Evolutionary conservation across 2,113 vertebrate genomes (phyloP).

Genomic region (Chloropsis cyanopogon): DNA sequence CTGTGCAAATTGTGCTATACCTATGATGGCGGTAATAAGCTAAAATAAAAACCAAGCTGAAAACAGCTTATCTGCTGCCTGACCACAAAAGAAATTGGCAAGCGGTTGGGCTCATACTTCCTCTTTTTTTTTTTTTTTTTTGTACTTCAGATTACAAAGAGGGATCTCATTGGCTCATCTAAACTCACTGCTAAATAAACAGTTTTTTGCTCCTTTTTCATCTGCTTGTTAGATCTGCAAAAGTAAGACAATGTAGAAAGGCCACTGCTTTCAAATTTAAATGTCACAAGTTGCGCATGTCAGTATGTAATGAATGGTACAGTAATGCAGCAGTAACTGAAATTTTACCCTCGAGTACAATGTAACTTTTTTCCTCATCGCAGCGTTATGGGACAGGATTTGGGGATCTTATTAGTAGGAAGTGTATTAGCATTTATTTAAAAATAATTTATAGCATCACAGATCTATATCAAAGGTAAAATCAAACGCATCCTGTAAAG

Average conservation of each 20-base stretch:
- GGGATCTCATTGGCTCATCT: not conserved
- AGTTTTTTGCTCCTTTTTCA: not conserved
- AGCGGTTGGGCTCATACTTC: not conserved
- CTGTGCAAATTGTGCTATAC: not conserved
- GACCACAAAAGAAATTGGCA: not conserved
- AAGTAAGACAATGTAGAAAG: not conserved
- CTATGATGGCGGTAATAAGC: not conserved
- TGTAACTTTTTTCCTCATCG: not conserved
- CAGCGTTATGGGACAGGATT: not conserved
- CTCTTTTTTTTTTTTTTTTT: not conserved
- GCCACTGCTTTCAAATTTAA: not conserved
- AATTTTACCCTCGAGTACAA: not conserved
- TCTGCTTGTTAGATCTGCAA: not conserved
- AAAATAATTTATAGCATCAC: not conserved
- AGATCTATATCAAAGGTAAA: not conserved
- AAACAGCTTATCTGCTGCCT: not conserved
- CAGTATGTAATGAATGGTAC: not conserved
- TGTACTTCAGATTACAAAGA: not conserved
- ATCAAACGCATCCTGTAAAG: not conserved
- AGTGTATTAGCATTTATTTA: not conserved
- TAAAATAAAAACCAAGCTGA: not conserved
- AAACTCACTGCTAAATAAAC: not conserved
- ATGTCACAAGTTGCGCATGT: not conserved
- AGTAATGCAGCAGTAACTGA: not conserved
- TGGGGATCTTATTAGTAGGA: not conserved